Conservation (phyloP, 2,888 invertebrate species). For the Chrysotoxum bicinctum region DNA sequence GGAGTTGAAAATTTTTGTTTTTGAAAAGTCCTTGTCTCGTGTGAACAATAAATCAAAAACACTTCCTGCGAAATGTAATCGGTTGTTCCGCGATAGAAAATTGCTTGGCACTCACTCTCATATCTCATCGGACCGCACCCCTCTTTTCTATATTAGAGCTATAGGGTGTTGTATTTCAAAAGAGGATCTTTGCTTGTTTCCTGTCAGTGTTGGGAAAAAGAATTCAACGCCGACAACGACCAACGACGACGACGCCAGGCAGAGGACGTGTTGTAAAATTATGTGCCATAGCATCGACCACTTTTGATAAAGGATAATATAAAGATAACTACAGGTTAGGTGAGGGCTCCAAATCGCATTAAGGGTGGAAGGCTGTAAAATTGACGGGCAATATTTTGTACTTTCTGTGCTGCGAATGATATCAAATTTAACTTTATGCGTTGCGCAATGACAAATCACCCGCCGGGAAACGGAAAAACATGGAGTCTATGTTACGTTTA, state of each 20-base stretch:
- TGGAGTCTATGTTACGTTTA: slow-evolving; percentile 57
- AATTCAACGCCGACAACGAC: not conserved
- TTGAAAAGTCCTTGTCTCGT: slow-evolving; percentile 45
- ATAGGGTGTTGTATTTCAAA: slow-evolving; percentile 48
- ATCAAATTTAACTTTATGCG: slow-evolving; percentile 71
- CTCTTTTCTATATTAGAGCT: not conserved
- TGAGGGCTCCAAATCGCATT: not conserved
- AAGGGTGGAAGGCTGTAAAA: slow-evolving; percentile 2
- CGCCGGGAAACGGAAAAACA: slow-evolving; percentile 63
- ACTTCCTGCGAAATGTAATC: slow-evolving; percentile 68
- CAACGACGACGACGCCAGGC: slow-evolving; percentile 20
- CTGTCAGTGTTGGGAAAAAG: slow-evolving; percentile 53
- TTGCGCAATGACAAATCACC: slow-evolving; percentile 71
- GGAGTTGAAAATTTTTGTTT: not conserved
- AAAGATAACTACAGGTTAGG: slow-evolving; percentile 66
- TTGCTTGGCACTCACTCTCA: slow-evolving; percentile 55
- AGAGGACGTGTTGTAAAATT: slow-evolving; percentile 65
- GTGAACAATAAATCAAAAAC: slow-evolving; percentile 69
- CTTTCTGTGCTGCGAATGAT: slow-evolving; percentile 39
- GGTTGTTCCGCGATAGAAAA: slow-evolving; percentile 64
- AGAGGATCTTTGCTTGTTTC: slow-evolving; percentile 55
- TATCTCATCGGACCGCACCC: slow-evolving; percentile 47
- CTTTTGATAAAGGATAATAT: slow-evolving; percentile 70
- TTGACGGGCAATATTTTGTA: slow-evolving; percentile 12
- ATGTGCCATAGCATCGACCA: slow-evolving; percentile 46